A percentile compares a stretch with the other conserved stretches of the same genome.
Conservation (phyloP, 1,140 invertebrate genomes). For the Formica selysi region DNA sequence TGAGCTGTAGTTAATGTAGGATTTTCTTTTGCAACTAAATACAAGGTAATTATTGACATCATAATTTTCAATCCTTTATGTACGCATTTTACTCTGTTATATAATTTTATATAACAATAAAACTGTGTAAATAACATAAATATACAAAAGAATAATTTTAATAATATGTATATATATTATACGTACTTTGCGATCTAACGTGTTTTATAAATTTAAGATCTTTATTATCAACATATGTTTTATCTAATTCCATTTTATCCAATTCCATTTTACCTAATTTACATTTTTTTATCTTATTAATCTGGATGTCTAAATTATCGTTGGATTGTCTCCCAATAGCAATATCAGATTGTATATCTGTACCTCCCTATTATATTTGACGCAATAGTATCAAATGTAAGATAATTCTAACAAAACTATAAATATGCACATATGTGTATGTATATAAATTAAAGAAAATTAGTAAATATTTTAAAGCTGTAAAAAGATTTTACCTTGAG, state of each 20-base stretch:
- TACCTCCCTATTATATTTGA: conserved; percentile 67
- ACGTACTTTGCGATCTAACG: conserved; percentile 81
- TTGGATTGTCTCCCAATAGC: neutral
- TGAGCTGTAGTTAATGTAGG: conserved; percentile 82
- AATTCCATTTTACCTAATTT: conserved; percentile 22
- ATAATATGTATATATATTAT: neutral
- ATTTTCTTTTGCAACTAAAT: conserved; percentile 77
- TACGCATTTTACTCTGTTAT: neutral
- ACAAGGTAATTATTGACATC: conserved; percentile 42
- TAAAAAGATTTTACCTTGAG: conserved; percentile 71
- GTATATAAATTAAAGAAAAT: conserved; percentile 18
- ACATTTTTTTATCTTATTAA: conserved; percentile 3
- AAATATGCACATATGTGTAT: no score
- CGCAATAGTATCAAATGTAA: conserved; percentile 27
- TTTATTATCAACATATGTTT: conserved; percentile 54
- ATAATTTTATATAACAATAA: neutral
- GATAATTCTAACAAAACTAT: conserved; percentile 20
- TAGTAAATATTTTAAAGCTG: conserved; percentile 11
- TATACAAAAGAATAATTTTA: neutral
- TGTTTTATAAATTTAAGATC: conserved; percentile 77
- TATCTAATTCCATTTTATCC: conserved; percentile 2
- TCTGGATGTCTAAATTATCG: neutral
- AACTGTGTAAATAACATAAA: neutral
- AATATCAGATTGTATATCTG: conserved; percentile 59
- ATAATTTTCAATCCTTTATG: conserved; percentile 10